Evolutionary conservation across 2,797 vertebrate genomes (phyloP).

Genomic region (Urophycis tenuis): DNA sequence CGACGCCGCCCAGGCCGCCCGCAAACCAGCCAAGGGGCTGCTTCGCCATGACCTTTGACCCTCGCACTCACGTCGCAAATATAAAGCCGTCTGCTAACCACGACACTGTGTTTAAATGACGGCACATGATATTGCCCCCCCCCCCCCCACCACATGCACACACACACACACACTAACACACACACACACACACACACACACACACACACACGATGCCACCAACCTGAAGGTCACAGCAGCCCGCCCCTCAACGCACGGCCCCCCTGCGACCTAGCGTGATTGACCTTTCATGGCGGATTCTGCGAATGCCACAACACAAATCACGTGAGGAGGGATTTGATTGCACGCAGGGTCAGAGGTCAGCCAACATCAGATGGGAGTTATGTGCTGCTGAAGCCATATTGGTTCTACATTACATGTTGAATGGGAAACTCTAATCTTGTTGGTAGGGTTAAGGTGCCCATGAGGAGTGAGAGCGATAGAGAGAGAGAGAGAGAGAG

Average conservation of each 20-base stretch:
- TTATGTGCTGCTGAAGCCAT: constrained; percentile 21
- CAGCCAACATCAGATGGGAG: constrained; percentile 24
- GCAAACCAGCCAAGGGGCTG: too few species aligned
- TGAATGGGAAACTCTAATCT: not conserved
- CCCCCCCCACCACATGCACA: constrained; percentile 42
- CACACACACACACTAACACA: too few species aligned
- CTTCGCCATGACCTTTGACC: constrained; percentile 34
- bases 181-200: too few species aligned
- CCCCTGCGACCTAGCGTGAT: constrained; percentile 40
- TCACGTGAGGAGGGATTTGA: constrained; percentile 28
- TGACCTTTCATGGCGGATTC: constrained; percentile 62
- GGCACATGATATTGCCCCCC: constrained; percentile 42
- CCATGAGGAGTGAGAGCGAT: not conserved
- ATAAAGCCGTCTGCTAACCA: constrained; percentile 40
- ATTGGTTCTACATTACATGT: not conserved
- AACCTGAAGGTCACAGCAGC: constrained; percentile 62
- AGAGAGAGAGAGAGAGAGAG: not conserved
- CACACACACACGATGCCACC: too few species aligned
- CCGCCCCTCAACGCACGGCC: constrained; percentile 51
- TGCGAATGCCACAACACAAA: constrained; percentile 36
- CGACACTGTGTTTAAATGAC: constrained; percentile 50
- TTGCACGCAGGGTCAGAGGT: constrained; percentile 34
- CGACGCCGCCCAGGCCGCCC: too few species aligned
- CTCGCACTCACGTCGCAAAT: constrained; percentile 39
- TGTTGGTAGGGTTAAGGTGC: not conserved